Percentiles rank a stretch among this genome's conserved stretches.
Evolutionary conservation across 2,797 vertebrate genomes (phyloP).

Genomic region (Malurus leucopterus): DNA sequence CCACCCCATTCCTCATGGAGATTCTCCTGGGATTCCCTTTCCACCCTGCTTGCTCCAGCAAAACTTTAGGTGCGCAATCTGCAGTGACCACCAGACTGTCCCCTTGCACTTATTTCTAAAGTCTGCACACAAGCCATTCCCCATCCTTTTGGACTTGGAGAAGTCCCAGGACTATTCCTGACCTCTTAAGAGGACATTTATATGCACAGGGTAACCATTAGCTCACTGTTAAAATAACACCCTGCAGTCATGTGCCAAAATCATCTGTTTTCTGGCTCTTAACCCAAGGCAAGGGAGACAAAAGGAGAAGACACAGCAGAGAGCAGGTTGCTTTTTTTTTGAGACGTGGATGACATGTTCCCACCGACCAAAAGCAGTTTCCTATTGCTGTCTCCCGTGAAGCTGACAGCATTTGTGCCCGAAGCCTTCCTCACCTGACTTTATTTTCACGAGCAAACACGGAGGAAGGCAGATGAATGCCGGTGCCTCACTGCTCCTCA

Average conservation of each 20-base stretch:
- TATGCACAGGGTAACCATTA: background rate
- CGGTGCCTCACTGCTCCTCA: background rate
- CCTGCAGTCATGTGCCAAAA: background rate
- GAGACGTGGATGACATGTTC: background rate
- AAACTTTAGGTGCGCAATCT: background rate
- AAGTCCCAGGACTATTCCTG: background rate
- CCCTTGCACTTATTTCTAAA: background rate
- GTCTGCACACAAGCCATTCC: background rate
- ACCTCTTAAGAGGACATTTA: background rate
- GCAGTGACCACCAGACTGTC: background rate
- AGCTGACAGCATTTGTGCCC: background rate
- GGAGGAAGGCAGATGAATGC: fast-evolving
- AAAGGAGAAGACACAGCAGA: background rate
- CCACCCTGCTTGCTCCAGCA: background rate
- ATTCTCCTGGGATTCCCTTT: background rate
- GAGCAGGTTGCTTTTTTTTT: background rate
- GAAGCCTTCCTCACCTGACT: background rate
- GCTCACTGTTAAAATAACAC: background rate
- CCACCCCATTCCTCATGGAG: background rate
- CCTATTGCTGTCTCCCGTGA: background rate
- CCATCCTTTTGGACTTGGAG: background rate
- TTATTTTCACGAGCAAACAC: background rate
- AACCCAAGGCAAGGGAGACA: background rate
- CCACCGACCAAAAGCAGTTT: background rate
- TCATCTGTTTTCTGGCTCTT: background rate